These are phyloP conservation scores for Prosapia bicincta DNA, from an alignment of 2,888 invertebrate genomes.

Conservation along the genomic window DNA sequence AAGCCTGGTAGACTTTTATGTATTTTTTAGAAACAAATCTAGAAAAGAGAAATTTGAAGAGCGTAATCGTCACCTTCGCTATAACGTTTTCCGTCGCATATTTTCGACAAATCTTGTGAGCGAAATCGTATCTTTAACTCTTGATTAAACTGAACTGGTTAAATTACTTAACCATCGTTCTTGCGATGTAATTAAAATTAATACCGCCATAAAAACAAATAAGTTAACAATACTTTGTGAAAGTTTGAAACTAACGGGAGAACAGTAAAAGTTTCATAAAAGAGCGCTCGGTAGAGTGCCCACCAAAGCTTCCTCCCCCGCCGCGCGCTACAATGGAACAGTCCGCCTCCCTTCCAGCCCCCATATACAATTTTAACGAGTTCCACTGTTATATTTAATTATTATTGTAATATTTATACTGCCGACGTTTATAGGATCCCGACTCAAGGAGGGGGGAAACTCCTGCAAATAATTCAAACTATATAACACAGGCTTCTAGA, in stretches of 20 bases:
- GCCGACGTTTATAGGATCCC: conserved; percentile 29
- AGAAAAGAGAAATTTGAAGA: too few relatives aligned
- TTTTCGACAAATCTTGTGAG: too few relatives aligned
- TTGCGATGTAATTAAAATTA: too few relatives aligned
- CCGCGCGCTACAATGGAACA: conserved; percentile 12
- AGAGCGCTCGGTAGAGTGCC: background rate
- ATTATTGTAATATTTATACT: conserved; percentile 31
- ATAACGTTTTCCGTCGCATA: too few relatives aligned
- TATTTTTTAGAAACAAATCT: too few relatives aligned
- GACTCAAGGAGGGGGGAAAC: conserved; percentile 14
- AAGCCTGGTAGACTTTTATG: too few relatives aligned
- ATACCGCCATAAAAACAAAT: too few relatives aligned
- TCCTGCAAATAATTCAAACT: conserved; percentile 8
- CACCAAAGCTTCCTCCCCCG: conserved; percentile 2
- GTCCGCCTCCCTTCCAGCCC: conserved; percentile 23
- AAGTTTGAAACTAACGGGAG: background rate
- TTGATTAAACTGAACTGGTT: background rate
- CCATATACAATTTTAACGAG: conserved; percentile 30
- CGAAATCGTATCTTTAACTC: too few relatives aligned
- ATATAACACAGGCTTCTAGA: background rate
- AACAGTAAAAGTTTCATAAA: background rate
- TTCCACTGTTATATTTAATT: conserved; percentile 31
- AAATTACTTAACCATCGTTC: too few relatives aligned
- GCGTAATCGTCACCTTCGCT: too few relatives aligned
- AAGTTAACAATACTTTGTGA: too few relatives aligned